Evolutionary conservation across 2,113 vertebrate genomes (phyloP), one percentile per base, ranked within the genome.

Genomic region (Sander lucioperca): DNA sequence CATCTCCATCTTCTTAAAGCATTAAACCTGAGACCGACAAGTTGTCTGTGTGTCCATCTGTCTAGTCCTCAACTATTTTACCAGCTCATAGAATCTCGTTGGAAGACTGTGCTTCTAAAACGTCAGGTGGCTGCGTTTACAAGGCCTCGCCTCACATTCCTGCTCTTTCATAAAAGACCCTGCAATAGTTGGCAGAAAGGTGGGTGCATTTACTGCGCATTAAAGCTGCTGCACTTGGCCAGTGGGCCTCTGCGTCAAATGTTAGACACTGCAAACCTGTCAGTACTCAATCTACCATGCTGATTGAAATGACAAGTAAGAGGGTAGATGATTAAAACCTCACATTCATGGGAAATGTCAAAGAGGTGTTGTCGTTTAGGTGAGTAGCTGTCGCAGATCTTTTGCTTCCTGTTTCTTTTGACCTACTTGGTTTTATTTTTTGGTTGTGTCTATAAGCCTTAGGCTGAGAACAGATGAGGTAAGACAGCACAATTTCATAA

Each of bases 91-190:
- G 77, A 79, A 62, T 81, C 72, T 80, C 69, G 79, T n/a, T 51
- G 59, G 83, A 92, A 86, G 85, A 67, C 82, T 57, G 56, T 10
- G 43, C 80, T 81, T 87, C 89, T 92, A 89, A 86, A 89, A 66
- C 71, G 88, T 92, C 86, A 89, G 90, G 85, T 88, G 84, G 80
- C 81, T 25, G 68, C 56, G 2, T 92, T 93, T 93, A 92, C 86
- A 53, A 90, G 87, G 67, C 82, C 67, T 82, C 30, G 39, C 71
- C 84, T 87, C 51, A 11, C 90, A 91, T 92, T 93, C 91, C 86
- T 89, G 84, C 79, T 85, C 86, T 27, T 82, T 84, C 86, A 86
- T 91, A 91, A 93, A 91, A 87, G 63, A 66, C 47, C 81, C 73
- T 85, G 75, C 76, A 77, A 66, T 86, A 63, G 82, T 51, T 80